Percentiles rank a stretch among this genome's conserved stretches.
These are phyloP conservation scores for Graptemys geographica DNA, from an alignment of 2,797 vertebrate species.

Conservation along the genomic window DNA sequence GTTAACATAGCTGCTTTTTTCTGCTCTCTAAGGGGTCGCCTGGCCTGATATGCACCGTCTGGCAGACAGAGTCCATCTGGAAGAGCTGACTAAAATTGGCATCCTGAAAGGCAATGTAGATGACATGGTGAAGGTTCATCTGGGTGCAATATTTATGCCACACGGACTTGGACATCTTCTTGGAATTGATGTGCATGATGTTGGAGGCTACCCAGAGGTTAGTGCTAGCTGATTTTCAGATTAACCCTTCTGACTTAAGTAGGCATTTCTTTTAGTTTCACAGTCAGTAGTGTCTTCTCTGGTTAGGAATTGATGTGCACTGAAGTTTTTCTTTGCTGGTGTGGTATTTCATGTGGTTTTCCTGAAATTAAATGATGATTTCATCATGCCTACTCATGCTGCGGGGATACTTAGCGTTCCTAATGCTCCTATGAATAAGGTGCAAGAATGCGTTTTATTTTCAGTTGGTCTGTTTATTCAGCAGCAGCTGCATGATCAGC, in stretches of 20 bases:
- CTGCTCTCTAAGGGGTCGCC: constrained; percentile 85
- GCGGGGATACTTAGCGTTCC: background rate
- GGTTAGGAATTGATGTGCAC: background rate
- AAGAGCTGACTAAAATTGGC: constrained; percentile 90
- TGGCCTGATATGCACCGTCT: constrained; percentile 96
- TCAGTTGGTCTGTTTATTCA: background rate
- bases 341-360: background rate
- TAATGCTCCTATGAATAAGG: rapidly evolving
- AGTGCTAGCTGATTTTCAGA: constrained; percentile 58
- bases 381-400: background rate
- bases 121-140: constrained; percentile 92
- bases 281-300: background rate
- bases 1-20: constrained; percentile 46
- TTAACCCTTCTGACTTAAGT: background rate
- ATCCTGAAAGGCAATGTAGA: constrained; percentile 89
- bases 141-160: constrained; percentile 97
- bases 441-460: background rate
- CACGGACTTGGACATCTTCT: constrained; percentile 96
- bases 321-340: background rate
- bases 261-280: background rate
- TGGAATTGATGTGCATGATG: constrained; percentile 96
- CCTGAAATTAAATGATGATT: background rate
- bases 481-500: background rate
- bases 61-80: constrained; percentile 92
- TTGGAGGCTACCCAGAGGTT: constrained; percentile 97